phyloP scores from a whole-genome alignment of 2,888 invertebrate species.

The Rhabditophanes sp. region DNA sequence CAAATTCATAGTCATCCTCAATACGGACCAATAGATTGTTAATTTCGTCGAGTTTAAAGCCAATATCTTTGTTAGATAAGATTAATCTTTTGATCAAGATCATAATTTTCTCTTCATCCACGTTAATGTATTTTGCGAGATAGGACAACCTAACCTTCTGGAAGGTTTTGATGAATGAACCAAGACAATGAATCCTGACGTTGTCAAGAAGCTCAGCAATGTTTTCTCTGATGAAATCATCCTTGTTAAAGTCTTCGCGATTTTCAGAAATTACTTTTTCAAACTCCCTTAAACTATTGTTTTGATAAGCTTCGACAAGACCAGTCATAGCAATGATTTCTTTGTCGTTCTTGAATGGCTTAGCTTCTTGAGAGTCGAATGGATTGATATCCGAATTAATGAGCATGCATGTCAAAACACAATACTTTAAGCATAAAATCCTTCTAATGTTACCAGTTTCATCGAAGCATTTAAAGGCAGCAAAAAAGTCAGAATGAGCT shows the following conservation, averaged over 20 bases:
- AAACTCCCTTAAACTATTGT: conserved; percentile 53
- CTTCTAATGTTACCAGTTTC: conserved; percentile 90
- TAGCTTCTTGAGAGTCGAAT: conserved; percentile 97
- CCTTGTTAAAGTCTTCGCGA: conserved; percentile 89
- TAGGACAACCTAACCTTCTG: neutral
- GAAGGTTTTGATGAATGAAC: neutral
- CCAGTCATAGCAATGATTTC: conserved; percentile 98
- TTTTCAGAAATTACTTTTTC: conserved; percentile 86
- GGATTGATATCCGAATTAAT: conserved; percentile 99
- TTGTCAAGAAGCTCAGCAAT: conserved; percentile 66
- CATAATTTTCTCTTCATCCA: conserved; percentile 1
- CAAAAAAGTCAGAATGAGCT: conserved; percentile 97
- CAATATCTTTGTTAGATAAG: conserved; percentile 70
- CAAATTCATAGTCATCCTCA: conserved; percentile 62
- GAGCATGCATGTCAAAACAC: conserved; percentile 93
- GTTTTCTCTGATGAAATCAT: conserved; percentile 93
- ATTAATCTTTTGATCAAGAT: conserved; percentile 48
- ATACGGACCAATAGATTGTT: conserved; percentile 46
- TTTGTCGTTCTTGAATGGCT: conserved; percentile 87
- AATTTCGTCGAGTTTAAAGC: conserved; percentile 16
- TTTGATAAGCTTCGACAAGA: conserved; percentile 55
- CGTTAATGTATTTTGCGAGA: conserved; percentile 5
- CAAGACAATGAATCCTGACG: conserved; percentile 65
- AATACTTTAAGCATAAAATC: conserved; percentile 89
- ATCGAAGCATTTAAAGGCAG: conserved; percentile 67